Evolutionary conservation across 2,113 vertebrate species (phyloP).

Genomic region (Cacatua alba): DNA sequence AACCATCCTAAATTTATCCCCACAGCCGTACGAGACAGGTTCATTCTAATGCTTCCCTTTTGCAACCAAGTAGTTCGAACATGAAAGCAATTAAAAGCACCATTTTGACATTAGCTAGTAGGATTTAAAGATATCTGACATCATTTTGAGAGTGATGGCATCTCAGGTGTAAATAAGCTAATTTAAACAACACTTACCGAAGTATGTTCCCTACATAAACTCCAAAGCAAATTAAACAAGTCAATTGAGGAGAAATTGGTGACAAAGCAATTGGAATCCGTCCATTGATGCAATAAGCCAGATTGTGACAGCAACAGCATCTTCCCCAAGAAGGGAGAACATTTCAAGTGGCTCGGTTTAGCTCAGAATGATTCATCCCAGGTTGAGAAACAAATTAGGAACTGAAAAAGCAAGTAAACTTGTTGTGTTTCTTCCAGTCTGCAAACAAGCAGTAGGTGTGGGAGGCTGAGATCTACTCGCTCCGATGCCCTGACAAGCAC

Average conservation of each 20-base stretch:
- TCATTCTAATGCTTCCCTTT: neutral
- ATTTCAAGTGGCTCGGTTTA: neutral
- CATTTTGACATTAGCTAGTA: neutral
- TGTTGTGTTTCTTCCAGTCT: neutral
- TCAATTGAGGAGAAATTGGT: neutral
- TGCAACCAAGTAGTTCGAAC: neutral
- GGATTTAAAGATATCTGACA: neutral
- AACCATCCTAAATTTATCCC: neutral
- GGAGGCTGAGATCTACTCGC: neutral
- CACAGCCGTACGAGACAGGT: neutral
- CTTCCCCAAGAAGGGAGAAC: neutral
- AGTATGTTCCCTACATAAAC: neutral
- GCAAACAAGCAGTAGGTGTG: neutral
- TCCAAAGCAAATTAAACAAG: neutral
- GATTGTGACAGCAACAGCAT: neutral
- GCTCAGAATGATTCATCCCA: neutral
- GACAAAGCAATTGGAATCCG: neutral
- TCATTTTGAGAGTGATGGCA: neutral
- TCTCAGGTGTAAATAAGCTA: neutral
- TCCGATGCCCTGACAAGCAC: neutral
- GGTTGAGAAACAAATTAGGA: constrained; percentile 1
- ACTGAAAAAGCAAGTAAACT: neutral
- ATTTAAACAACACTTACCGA: neutral
- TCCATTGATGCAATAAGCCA: neutral
- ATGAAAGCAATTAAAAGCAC: neutral